Evolutionary conservation across 2,888 invertebrate genomes (phyloP), one percentile per base, ranked within the genome.

Genomic region (Phalera bucephala): DNA sequence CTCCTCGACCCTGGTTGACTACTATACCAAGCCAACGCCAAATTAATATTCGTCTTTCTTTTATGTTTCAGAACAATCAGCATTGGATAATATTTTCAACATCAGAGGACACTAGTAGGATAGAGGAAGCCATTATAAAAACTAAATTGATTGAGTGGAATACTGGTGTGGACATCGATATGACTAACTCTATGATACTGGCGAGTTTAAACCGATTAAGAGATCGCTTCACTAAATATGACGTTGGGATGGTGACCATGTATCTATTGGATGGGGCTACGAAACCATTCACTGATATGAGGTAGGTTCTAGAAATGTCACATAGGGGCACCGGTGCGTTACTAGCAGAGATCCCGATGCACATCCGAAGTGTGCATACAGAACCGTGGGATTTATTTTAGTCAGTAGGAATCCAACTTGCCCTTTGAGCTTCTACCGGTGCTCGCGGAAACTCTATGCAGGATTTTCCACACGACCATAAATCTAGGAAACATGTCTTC

Each of bases 101-200:
- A n/a, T n/a, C 48, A 41, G 48, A 22, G 45, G 22, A 22, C 22
- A 22, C 22, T 8, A 22, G 22, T 9, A 23, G 2, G 9, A 6
- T 22, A 8, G n/a, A 22, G 7, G 22, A 22, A 9, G 25, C 30
- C 29, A 38, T 29, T 3, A 15, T 9, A 4, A 29, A 14, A 9
- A 29, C 15, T 15, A 22, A 22, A 8, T n/a, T 22, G 2, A 22
- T 22, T n/a, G 22, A 22, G 2, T 22, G 22, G 22, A 22, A 8
- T 8, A 2, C 2, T 2, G 4, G 9, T 4, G n/a, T 22, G n/a
- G 2, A 2, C 22, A n/a, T 22, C 7, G 22, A 22, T 22, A 2
- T 9, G 3, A 8, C 9, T 4, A 22, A 7, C 7, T 22, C 22
- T 4, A 3, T 2, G 2, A 9, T 9, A 2, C 2, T 22, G 3